Conservation (phyloP, 2,797 vertebrate genomes). For the Lagodon rhomboides region DNA sequence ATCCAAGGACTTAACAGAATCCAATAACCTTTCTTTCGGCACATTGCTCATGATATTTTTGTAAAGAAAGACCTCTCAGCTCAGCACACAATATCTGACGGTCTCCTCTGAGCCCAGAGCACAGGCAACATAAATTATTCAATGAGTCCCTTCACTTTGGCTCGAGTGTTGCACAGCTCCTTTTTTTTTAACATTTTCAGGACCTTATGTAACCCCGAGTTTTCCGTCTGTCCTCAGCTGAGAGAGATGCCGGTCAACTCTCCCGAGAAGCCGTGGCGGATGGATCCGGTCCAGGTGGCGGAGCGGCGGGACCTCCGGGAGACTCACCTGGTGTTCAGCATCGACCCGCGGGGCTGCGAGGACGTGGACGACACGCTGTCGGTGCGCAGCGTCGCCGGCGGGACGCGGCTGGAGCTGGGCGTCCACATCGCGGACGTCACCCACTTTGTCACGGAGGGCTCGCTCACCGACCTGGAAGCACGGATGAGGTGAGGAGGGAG, state of each 20-base stretch:
- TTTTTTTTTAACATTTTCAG: neutral
- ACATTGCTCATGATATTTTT: neutral
- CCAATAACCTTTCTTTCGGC: neutral
- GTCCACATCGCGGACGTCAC: constrained; percentile 98
- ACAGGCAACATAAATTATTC: constrained; percentile 4
- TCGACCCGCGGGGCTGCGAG: constrained; percentile 95
- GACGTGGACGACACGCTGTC: constrained; percentile 97
- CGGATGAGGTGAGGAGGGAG: constrained; percentile 85
- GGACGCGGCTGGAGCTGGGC: constrained; percentile 90
- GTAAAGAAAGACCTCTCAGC: neutral
- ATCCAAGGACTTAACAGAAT: neutral
- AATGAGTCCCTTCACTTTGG: neutral
- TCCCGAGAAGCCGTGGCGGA: constrained; percentile 88
- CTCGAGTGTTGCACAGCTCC: neutral
- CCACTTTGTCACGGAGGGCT: constrained; percentile 91
- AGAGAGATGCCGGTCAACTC: constrained; percentile 92
- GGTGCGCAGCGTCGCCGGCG: constrained; percentile 80
- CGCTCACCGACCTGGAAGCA: constrained; percentile 92
- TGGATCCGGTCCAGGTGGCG: constrained; percentile 81
- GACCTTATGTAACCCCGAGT: neutral
- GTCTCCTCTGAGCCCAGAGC: constrained; percentile 6
- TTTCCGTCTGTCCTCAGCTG: constrained; percentile 82
- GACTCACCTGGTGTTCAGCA: constrained; percentile 94
- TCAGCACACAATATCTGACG: neutral
- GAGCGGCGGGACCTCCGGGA: constrained; percentile 87